phyloP scores from a whole-genome alignment of 2,797 vertebrate species.

The Odontamblyopus rebecca region DNA sequence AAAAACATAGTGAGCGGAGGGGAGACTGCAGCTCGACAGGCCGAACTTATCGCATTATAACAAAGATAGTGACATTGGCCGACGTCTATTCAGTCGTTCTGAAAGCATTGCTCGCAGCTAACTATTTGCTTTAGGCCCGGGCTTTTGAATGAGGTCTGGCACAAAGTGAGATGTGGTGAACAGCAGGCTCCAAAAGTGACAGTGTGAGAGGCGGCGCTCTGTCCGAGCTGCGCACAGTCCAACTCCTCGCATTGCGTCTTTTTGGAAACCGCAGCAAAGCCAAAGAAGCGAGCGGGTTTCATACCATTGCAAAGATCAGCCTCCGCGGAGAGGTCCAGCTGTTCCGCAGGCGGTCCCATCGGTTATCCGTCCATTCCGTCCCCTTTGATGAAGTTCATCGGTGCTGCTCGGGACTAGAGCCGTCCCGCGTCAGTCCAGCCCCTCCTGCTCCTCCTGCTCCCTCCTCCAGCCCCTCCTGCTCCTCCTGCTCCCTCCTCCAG shows the following conservation, averaged over 20 bases:
- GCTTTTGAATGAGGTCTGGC: constrained; percentile 27
- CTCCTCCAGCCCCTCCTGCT: constrained; percentile 11
- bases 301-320: constrained; percentile 71
- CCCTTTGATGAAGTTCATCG: constrained; percentile 55
- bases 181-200: neutral
- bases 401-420: constrained; percentile 60
- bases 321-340: constrained; percentile 59
- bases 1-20: constrained; percentile 33
- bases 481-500: constrained; percentile 15
- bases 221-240: constrained; percentile 47
- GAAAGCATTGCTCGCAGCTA: neutral
- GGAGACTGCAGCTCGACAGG: neutral
- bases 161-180: neutral
- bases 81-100: neutral
- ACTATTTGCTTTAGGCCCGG: neutral
- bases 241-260: constrained; percentile 64
- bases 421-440: constrained; percentile 66
- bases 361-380: constrained; percentile 51
- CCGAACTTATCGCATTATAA: constrained; percentile 29
- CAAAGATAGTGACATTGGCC: neutral
- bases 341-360: constrained; percentile 62
- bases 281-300: constrained; percentile 42
- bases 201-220: constrained; percentile 15
- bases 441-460: constrained; percentile 10
- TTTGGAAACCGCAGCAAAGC: constrained; percentile 41